These are phyloP conservation scores for Heliconius erato DNA, from an alignment of 2,888 invertebrate genomes.

Conservation along the genomic window DNA sequence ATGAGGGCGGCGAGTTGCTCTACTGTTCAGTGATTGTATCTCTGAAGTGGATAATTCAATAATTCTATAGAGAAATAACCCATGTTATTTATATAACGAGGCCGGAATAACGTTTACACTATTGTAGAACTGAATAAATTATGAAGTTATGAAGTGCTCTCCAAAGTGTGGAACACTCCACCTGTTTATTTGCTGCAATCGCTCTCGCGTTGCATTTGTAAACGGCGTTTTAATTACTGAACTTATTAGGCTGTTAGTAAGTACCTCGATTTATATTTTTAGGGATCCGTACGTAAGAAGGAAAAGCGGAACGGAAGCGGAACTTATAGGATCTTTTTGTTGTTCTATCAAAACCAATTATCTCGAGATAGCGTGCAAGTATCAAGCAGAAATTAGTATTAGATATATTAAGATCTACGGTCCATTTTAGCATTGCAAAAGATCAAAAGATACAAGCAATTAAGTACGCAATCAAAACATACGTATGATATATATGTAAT, in stretches of 20 bases:
- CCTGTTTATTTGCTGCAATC: not conserved
- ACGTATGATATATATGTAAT: too few relatives aligned
- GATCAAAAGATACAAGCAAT: too few relatives aligned
- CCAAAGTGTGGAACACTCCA: not conserved
- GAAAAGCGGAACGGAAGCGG: too few relatives aligned
- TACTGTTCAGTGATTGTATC: conserved; percentile 28
- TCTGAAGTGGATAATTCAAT: conserved; percentile 35
- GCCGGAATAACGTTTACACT: conserved; percentile 14
- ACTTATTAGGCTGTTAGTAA: not conserved
- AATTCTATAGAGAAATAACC: conserved; percentile 32
- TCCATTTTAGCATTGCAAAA: too few relatives aligned
- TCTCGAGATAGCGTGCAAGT: too few relatives aligned
- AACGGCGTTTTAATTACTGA: conserved; percentile 9
- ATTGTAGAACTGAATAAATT: conserved; percentile 22
- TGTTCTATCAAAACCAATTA: too few relatives aligned
- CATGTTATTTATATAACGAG: conserved; percentile 30
- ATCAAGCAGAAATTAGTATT: too few relatives aligned
- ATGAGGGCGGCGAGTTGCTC: not conserved
- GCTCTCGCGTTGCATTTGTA: conserved; percentile 1
- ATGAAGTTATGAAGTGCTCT: conserved; percentile 4
- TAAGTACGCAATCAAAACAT: too few relatives aligned
- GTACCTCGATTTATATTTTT: not conserved
- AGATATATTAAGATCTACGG: too few relatives aligned
- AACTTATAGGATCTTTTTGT: too few relatives aligned
- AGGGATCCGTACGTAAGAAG: not conserved